Base-by-base conservation (phyloP, 2,888 invertebrate genomes). In the Tupiocoris notatus region DNA sequence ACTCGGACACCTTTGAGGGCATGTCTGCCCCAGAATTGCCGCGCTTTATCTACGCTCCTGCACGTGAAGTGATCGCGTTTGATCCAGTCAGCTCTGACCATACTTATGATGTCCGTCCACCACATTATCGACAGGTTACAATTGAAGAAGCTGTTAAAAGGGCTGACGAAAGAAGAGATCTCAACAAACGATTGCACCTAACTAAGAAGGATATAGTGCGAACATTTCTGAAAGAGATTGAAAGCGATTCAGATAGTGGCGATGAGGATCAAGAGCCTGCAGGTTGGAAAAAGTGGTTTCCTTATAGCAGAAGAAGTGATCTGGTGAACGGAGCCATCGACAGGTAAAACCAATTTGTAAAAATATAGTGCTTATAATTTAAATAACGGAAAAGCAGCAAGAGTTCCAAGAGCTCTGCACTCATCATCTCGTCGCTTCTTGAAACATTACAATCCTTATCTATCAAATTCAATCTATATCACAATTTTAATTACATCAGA, bases 201-300 rank as follows among this genome's bases (percentile, higher is more conserved):
- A 54, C 39, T 20, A 73, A 63, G 39, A 61, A 63, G 39, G 73
- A 73, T n/a, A 73, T 73, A 1, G 54, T 61, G 1, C 25, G 56
- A 18, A 54, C 63, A 21, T 73, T 73, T n/a, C 20, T 63, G 20
- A 73, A 73, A 62, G 73, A 73, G 63, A 61, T 23, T 0, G 73
- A 73, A 25, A 73, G 73, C 17, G 73, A 73, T n/a, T 25, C 39
- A n/a, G 73, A 62, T 3, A 73, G 73, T 22, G 39, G 39, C 3
- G 39, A 39, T 12, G 73, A 73, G 20, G 73, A 73, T 1, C 62
- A 57, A n/a, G 73, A 73, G 21, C 61, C 61, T 7, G 25, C 73
- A 12, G 63, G 73, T 20, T 73, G 73, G 73, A 61, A 62, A n/a
- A 73, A 73, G 17, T 73, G 73, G 73, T 22, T 73, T 54, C 20